Percentiles rank a stretch among this genome's conserved stretches.
Evolutionary conservation across 2,113 vertebrate genomes (phyloP).

Genomic region (Kryptolebias marmoratus): DNA sequence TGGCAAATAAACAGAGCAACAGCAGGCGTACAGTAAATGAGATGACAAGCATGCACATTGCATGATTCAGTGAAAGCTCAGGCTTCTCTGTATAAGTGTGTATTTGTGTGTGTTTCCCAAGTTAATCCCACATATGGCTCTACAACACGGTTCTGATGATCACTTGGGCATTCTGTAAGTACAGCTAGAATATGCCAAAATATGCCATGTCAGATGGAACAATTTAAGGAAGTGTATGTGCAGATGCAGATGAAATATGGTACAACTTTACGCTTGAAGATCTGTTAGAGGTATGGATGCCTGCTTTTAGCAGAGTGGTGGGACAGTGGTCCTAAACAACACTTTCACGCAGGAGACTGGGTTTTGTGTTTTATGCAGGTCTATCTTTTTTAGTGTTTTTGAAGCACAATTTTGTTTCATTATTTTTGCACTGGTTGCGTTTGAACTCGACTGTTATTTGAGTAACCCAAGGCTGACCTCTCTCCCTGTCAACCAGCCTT

Average conservation of each 20-base stretch:
- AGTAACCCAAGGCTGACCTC: slow-evolving; percentile 34
- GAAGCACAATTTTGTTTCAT: no score
- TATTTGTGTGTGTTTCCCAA: slow-evolving; percentile 7
- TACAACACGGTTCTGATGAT: slow-evolving; percentile 11
- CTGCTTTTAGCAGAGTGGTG: not conserved
- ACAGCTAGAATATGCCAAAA: not conserved
- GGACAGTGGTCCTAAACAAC: no score
- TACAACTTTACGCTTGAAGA: not conserved
- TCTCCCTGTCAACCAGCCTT: slow-evolving; percentile 21
- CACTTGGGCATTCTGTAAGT: slow-evolving; percentile 1
- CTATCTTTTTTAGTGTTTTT: no score
- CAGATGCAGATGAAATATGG: not conserved
- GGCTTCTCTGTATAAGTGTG: slow-evolving; percentile 11
- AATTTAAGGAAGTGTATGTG: not conserved
- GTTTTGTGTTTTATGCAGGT: no score
- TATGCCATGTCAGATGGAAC: not conserved
- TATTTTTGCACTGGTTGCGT: not conserved
- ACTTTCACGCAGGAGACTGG: no score
- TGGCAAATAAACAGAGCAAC: slow-evolving; percentile 36
- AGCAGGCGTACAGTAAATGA: slow-evolving; percentile 32
- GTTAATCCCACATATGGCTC: slow-evolving; percentile 11
- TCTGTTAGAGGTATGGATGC: not conserved
- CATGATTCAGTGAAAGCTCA: slow-evolving; percentile 43
- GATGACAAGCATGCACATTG: slow-evolving; percentile 20
- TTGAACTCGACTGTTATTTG: slow-evolving; percentile 27